Evolutionary conservation across 2,113 vertebrate genomes (phyloP), one percentile per base, ranked within the genome.

Genomic region (Lepus timidus): DNA sequence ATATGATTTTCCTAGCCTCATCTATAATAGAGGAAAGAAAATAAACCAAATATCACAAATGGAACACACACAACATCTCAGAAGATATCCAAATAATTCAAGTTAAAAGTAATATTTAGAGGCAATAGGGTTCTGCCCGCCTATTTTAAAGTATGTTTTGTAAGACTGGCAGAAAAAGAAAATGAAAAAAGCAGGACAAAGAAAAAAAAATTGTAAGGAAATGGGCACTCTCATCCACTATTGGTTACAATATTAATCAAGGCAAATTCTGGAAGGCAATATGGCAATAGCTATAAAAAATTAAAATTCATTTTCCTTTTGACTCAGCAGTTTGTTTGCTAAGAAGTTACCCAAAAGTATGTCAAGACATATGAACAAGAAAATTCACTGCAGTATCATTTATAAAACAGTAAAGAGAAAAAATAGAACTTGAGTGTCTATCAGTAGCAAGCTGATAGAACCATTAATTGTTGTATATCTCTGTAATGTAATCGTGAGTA

Each of bases 291-390:
- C 55, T 67, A 36, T 61, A 27, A 84, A 88, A 95, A 86, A 83
- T 85, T 55, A 93, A 96, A 96, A 96, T 51, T 74, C 64, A 80
- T 36, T 86, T 86, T 85, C 64, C 39, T 88, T 94, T 90, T 86
- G 44, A 96, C 81, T 95, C 90, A 87, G 91, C 76, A 84, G n/a
- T 90, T 87, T 84, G 75, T 95, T 90, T 88, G 20, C 79, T 93
- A 95, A 39, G 44, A 95, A 88, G 87, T 93, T 85, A 67, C 36
- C 9, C 17, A 67, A 81, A 95, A 84, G 73, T 67, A 87, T 76
- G 61, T 64, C 92, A 84, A 87, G 70, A 94, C 52, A 91, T 25
- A 91, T 29, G 4, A 11, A 52, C 27, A 79, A 87, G 19, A 22
- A 89, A 89, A 90, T 85, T 85, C 74, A 55, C 0, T 62, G 31